Evolutionary conservation across 1,140 invertebrate genomes (phyloP), one percentile per base, ranked within the genome.

Genomic region (Euglossa dilemma): DNA sequence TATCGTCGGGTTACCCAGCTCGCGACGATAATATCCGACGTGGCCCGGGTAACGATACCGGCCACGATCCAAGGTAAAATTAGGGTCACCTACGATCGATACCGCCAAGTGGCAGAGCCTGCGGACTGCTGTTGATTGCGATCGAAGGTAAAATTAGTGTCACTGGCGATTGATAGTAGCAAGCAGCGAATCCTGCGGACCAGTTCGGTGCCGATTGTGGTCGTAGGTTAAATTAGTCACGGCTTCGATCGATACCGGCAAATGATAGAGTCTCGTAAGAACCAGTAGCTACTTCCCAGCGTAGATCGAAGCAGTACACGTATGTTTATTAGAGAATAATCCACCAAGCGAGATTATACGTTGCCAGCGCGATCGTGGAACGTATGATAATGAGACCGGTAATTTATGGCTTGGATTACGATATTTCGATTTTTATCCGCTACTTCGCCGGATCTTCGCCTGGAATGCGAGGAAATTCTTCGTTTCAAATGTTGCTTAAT

Each of bases 121-220:
- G 47, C 28, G 78, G 52, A 71, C 47, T 59, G 45, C 56, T 16
- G 67, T 80, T 50, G 69, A 80, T 72, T 63, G 69, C 78, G 25
- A 73, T 80, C 69, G 69, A 72, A 80, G 45, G 78, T 73, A 52
- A 80, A 80, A 71, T 80, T 71, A 80, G 78, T 59, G 78, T 80
- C 78, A 80, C 67, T 72, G 28, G 69, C 56, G 69, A 80, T 73
- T 71, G 78, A 80, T 80, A 80, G 56, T 25, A n/a, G 25, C 50
- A 18, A 67, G 52, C n/a, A 43, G 52, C 47, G 47, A 23, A 80
- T 80, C 56, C 45, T 61, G 14, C 45, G 56, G 16, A 50, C 25
- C 28, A 45, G 16, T 12, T 59, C 57, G 23, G 45, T 45, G 45
- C 20, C 69, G 67, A 80, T 43, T 61, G 69, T 3, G 78, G 45